Evolutionary conservation across 2,113 vertebrate genomes (phyloP).

Genomic region (Anoura caudifer): DNA sequence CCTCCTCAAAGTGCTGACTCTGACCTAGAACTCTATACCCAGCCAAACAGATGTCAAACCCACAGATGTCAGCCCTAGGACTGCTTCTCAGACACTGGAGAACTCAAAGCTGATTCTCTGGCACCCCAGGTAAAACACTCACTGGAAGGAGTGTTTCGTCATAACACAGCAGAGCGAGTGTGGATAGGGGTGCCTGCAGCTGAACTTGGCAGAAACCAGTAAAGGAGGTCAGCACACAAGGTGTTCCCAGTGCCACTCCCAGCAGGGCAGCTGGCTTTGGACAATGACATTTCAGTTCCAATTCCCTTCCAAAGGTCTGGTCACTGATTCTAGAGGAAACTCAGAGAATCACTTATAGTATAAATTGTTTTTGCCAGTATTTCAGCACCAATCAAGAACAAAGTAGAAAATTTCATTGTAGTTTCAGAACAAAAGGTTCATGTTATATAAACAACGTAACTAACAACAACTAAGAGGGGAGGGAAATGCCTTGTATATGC

Average conservation of each 20-base stretch:
- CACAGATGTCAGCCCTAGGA: background rate
- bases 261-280: background rate
- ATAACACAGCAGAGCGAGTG: background rate
- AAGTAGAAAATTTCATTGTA: background rate
- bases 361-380: background rate
- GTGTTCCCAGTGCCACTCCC: background rate
- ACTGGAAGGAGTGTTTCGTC: background rate
- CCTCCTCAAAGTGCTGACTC: background rate
- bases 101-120: background rate
- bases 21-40: background rate
- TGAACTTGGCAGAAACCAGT: background rate
- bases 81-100: background rate
- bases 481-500: background rate
- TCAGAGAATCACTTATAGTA: background rate
- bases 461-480: background rate
- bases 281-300: background rate
- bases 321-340: background rate
- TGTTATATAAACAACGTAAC: background rate
- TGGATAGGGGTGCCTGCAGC: background rate
- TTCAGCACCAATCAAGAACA: background rate
- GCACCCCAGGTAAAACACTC: background rate
- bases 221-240: background rate
- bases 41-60: background rate
- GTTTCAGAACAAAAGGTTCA: background rate
- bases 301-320: background rate